These are phyloP conservation scores for Metopolophium dirhodum DNA, from an alignment of 1,140 invertebrate genomes.

Conservation along the genomic window DNA sequence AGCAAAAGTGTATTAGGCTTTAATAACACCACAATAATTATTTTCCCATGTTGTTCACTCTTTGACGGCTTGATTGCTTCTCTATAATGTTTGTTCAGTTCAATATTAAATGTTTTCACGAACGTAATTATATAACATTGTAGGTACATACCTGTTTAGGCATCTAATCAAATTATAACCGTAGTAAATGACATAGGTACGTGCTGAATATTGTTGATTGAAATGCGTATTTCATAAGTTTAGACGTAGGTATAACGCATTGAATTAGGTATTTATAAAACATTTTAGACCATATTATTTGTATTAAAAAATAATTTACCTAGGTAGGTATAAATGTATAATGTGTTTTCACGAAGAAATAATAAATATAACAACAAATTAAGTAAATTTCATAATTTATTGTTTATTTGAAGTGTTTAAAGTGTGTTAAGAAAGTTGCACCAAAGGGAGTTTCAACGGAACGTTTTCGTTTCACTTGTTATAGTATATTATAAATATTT, in stretches of 20 bases:
- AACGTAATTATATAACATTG: background rate
- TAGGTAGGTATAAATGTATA: background rate
- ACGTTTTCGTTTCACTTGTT: background rate
- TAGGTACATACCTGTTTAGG: background rate
- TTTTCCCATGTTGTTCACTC: background rate
- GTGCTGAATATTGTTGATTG: background rate
- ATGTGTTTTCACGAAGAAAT: background rate
- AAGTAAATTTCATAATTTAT: background rate
- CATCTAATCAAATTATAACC: no score
- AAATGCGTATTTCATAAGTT: background rate
- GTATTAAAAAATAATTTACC: background rate
- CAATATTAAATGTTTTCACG: background rate
- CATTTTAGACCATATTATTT: background rate
- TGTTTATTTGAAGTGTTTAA: background rate
- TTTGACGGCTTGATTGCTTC: background rate
- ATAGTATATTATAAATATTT: slow-evolving; percentile 15
- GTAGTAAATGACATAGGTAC: background rate
- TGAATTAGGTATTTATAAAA: background rate
- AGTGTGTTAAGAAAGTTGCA: slow-evolving; percentile 1
- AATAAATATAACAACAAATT: background rate
- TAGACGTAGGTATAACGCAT: background rate
- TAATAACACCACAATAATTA: background rate
- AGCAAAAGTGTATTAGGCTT: background rate
- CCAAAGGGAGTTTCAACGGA: background rate
- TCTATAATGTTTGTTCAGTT: background rate